Evolutionary conservation across 2,797 vertebrate species (phyloP).

Genomic region (Brotula barbata): DNA sequence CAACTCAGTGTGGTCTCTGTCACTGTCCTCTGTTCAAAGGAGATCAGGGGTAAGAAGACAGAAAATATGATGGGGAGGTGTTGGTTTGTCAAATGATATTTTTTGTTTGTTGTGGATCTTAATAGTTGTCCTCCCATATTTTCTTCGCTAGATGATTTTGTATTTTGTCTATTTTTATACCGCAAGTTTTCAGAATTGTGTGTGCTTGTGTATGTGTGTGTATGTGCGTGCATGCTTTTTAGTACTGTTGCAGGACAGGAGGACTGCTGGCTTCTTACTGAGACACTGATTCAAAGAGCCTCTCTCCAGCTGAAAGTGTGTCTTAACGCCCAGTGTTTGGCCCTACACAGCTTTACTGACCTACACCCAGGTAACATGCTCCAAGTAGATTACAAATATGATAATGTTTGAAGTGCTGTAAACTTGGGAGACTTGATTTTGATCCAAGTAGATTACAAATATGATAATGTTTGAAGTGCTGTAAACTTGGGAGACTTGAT

Average conservation of each 20-base stretch:
- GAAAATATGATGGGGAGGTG: not conserved
- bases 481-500: too few species aligned
- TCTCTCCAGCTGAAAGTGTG: slow-evolving; percentile 93
- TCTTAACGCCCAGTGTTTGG: slow-evolving; percentile 89
- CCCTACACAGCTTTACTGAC: slow-evolving; percentile 95
- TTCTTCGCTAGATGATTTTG: too few species aligned
- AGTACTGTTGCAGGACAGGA: slow-evolving; percentile 89
- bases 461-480: too few species aligned
- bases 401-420: too few species aligned
- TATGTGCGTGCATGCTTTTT: slow-evolving; percentile 25
- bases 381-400: not conserved
- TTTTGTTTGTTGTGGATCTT: not conserved
- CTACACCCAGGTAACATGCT: slow-evolving; percentile 87
- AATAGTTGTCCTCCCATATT: not conserved
- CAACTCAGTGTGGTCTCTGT: slow-evolving; percentile 90
- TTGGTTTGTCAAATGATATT: not conserved
- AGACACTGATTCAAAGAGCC: slow-evolving; percentile 86
- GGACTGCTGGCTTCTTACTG: slow-evolving; percentile 95
- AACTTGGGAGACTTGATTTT: too few species aligned
- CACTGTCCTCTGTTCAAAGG: slow-evolving; percentile 90
- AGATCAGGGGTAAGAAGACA: slow-evolving; percentile 84
- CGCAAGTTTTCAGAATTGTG: too few species aligned
- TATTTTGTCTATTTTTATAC: too few species aligned
- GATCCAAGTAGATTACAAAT: not conserved
- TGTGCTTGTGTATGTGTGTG: slow-evolving; percentile 15